These are phyloP conservation scores for Catalaphyllia jardinei DNA, from an alignment of 64 coral and sea anemone species.

Conservation along the genomic window DNA sequence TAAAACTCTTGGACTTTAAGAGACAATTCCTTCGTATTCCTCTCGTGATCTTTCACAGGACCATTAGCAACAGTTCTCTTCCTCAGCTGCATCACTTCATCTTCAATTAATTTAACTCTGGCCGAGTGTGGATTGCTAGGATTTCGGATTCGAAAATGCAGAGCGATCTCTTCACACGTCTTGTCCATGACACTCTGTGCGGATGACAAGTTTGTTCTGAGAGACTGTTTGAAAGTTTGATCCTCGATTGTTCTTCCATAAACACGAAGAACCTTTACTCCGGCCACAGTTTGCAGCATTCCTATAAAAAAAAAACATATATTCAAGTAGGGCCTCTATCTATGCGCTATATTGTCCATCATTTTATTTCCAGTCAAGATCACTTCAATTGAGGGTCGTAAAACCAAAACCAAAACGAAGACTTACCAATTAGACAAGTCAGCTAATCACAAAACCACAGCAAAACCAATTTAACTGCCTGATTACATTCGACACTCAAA, in stretches of 20 bases:
- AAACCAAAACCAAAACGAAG: too few species aligned
- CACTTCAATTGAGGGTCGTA: too few species aligned
- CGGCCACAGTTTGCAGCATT: conserved; percentile 51
- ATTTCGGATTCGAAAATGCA: conserved; percentile 77
- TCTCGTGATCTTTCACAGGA: background rate
- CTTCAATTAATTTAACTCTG: conserved; percentile 24
- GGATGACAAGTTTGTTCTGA: conserved; percentile 22
- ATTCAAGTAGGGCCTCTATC: background rate
- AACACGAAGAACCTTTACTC: conserved; percentile 71
- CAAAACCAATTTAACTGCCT: too few species aligned
- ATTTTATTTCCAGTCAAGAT: too few species aligned
- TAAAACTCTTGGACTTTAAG: conserved; percentile 34
- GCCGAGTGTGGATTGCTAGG: conserved; percentile 62
- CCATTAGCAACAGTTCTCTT: background rate
- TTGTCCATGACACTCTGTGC: conserved; percentile 52
- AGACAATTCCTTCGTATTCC: conserved; percentile 11
- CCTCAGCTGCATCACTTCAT: conserved; percentile 49
- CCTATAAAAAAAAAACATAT: conserved; percentile 32
- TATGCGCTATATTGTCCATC: too few species aligned
- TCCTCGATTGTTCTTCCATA: conserved; percentile 79
- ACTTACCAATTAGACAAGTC: too few species aligned
- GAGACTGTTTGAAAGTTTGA: conserved; percentile 52
- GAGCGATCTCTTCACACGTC: conserved; percentile 48
- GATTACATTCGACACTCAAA: too few species aligned
- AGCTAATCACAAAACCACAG: too few species aligned